These are phyloP conservation scores for Tricholaema leucomelas DNA, from an alignment of 2,113 vertebrate species.

Conservation along the genomic window DNA sequence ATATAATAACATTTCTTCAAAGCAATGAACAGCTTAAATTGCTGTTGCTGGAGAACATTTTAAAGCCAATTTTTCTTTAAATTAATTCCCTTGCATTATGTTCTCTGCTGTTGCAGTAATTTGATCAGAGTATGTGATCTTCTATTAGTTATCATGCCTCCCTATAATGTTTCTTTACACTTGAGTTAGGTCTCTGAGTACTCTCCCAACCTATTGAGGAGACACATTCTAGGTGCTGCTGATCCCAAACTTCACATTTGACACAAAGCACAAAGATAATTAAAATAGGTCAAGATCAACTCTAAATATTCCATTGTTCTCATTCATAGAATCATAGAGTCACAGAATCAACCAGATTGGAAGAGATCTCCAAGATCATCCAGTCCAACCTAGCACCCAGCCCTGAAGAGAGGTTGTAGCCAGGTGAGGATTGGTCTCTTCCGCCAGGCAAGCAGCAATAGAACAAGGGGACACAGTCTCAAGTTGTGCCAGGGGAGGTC, in stretches of 20 bases:
- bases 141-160: not conserved
- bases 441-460: no score
- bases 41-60: conserved; percentile 22
- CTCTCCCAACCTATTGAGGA: not conserved
- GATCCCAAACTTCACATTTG: not conserved
- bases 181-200: not conserved
- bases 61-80: not conserved
- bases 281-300: not conserved
- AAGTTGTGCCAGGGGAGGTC: no score
- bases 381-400: no score
- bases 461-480: no score
- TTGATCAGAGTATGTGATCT: conserved; percentile 25
- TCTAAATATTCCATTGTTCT: not conserved
- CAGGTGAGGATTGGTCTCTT: no score
- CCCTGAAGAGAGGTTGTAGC: no score
- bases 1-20: not conserved
- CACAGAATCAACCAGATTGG: no score
- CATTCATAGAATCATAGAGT: no score
- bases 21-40: conserved; percentile 31
- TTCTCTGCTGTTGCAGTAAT: conserved; percentile 21
- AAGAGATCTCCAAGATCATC: no score
- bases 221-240: not conserved
- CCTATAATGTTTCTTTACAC: not conserved
- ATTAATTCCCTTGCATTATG: conserved; percentile 38
- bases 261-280: not conserved